These are phyloP conservation scores for Pogonomyrmex californicus DNA, from an alignment of 1,140 invertebrate species.

Conservation along the genomic window DNA sequence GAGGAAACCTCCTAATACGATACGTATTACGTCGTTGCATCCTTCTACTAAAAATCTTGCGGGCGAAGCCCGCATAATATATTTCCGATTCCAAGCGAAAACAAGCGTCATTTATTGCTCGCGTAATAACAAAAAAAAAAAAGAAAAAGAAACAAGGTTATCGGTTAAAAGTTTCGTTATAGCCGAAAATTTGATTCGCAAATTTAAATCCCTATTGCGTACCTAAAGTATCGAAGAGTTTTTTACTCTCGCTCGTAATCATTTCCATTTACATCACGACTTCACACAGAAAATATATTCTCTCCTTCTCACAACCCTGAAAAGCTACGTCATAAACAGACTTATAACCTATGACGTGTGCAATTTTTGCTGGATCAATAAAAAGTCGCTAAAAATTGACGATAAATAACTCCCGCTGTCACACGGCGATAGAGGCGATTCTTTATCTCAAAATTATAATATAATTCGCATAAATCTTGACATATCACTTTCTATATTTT, in stretches of 20 bases:
- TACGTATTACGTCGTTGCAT: not conserved
- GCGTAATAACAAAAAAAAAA: not conserved
- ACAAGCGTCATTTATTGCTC: not conserved
- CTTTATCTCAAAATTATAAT: not conserved
- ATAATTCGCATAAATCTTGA: not conserved
- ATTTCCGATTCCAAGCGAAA: not conserved
- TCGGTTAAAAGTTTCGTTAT: not conserved
- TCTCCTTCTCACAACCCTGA: not conserved
- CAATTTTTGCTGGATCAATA: slow-evolving; percentile 47
- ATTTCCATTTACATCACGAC: not conserved
- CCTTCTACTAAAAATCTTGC: too few species aligned
- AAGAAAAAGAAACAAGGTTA: too few species aligned
- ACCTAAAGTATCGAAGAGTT: too few species aligned
- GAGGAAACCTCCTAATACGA: not conserved
- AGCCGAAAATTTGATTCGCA: not conserved
- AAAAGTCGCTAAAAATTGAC: not conserved
- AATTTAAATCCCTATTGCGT: not conserved
- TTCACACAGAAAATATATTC: not conserved
- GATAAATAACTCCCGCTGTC: slow-evolving; percentile 14
- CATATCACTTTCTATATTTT: not conserved
- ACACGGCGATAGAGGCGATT: not conserved
- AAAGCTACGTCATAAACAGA: slow-evolving; percentile 8
- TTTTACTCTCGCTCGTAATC: not conserved
- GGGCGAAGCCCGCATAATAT: not conserved
- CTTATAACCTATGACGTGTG: slow-evolving; percentile 50